A percentile compares a stretch with the other conserved stretches of the same genome.
These are phyloP conservation scores for Netelia inedita DNA, from an alignment of 2,888 invertebrate genomes.

Conservation along the genomic window DNA sequence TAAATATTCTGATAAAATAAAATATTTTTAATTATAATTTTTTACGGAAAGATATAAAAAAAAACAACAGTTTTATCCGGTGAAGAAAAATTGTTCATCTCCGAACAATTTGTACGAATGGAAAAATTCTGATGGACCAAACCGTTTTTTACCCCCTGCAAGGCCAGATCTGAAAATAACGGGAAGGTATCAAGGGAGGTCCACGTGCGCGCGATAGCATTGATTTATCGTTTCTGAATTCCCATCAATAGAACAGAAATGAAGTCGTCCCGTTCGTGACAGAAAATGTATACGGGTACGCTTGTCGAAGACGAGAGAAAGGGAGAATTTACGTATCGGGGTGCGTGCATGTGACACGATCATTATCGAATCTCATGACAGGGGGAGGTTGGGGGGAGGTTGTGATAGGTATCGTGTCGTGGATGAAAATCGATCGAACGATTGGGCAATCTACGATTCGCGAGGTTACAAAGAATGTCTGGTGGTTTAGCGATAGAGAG, in stretches of 20 bases:
- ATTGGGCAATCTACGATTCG: constrained; percentile 46
- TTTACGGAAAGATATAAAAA: too few relatives aligned
- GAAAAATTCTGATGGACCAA: background rate
- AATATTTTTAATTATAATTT: background rate
- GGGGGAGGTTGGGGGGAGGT: background rate
- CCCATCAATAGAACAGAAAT: constrained; percentile 74
- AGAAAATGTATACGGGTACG: constrained; percentile 4
- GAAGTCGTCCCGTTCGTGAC: constrained; percentile 72
- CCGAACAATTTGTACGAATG: too few relatives aligned
- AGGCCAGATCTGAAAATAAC: constrained; percentile 3
- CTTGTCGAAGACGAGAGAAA: constrained; percentile 10
- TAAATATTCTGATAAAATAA: background rate
- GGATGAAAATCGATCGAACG: constrained; percentile 59
- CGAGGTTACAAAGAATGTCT: background rate
- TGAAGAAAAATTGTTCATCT: too few relatives aligned
- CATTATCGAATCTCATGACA: constrained; percentile 54
- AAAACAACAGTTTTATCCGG: too few relatives aligned
- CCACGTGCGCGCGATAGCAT: constrained; percentile 53
- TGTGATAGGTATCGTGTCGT: constrained; percentile 23
- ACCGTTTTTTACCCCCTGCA: constrained; percentile 11
- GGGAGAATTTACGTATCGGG: constrained; percentile 34
- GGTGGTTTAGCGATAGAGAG: background rate
- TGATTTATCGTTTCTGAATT: constrained; percentile 72
- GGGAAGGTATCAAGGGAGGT: constrained; percentile 8
- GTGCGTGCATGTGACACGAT: constrained; percentile 64